phyloP scores from a whole-genome alignment of 1,140 invertebrate genomes.

The Coelopa frigida region DNA sequence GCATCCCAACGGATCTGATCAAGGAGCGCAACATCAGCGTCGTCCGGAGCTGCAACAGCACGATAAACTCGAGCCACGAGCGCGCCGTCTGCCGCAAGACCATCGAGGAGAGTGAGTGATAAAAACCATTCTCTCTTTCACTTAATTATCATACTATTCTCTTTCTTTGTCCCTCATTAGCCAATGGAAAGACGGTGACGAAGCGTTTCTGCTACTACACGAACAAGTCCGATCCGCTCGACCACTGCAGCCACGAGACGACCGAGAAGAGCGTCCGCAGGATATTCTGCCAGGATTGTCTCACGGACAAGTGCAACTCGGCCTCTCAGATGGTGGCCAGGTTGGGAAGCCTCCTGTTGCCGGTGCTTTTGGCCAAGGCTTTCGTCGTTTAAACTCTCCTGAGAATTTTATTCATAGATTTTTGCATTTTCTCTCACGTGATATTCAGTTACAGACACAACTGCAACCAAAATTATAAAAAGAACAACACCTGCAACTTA shows the following conservation, averaged over 20 bases:
- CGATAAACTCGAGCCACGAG: slow-evolving; percentile 36
- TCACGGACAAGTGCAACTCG: slow-evolving; percentile 33
- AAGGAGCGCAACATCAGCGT: slow-evolving; percentile 33
- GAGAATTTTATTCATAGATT: too few relatives aligned
- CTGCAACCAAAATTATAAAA: too few relatives aligned
- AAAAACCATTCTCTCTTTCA: background rate
- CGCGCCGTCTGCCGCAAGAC: slow-evolving; percentile 38
- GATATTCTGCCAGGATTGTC: slow-evolving; percentile 40
- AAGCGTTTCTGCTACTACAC: slow-evolving; percentile 44
- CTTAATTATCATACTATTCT: background rate
- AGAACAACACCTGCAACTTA: too few relatives aligned
- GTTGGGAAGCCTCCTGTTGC: slow-evolving; percentile 2
- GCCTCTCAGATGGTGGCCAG: slow-evolving; percentile 7
- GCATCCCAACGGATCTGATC: slow-evolving; percentile 29
- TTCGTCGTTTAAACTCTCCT: slow-evolving; percentile 1
- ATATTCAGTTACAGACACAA: too few relatives aligned
- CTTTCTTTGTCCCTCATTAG: slow-evolving; percentile 19
- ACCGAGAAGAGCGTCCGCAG: slow-evolving; percentile 39
- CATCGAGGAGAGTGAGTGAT: slow-evolving; percentile 33
- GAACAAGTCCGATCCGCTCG: slow-evolving; percentile 35
- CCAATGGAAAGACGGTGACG: slow-evolving; percentile 32
- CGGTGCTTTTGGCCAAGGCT: background rate
- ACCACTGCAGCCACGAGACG: slow-evolving; percentile 29
- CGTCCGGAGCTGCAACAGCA: slow-evolving; percentile 33
- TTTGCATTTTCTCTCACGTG: too few relatives aligned